phyloP scores from a whole-genome alignment of 2,888 invertebrate genomes.

The Lycaena phlaeas region DNA sequence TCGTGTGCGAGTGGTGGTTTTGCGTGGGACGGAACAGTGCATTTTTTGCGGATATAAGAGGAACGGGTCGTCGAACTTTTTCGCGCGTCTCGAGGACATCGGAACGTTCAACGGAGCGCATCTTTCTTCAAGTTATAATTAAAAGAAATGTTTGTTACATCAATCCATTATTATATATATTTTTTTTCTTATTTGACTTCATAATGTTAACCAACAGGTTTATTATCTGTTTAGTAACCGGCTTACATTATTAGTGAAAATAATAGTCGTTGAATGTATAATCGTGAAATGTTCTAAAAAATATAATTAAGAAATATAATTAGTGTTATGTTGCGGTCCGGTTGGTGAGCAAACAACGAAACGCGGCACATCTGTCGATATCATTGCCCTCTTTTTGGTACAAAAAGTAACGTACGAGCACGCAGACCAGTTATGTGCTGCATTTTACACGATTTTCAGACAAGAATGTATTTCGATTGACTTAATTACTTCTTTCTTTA shows the following conservation, averaged over 20 bases:
- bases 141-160: slow-evolving; percentile 3
- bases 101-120: slow-evolving; percentile 54
- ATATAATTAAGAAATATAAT: slow-evolving; percentile 11
- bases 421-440: slow-evolving; percentile 6
- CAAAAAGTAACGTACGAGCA: slow-evolving; percentile 3
- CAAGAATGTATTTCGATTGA: slow-evolving; percentile 10
- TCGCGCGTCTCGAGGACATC: slow-evolving; percentile 50
- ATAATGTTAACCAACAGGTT: background rate
- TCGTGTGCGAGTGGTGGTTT: slow-evolving; percentile 56
- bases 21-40: slow-evolving; percentile 67
- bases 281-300: slow-evolving; percentile 2
- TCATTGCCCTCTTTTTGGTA: slow-evolving; percentile 36
- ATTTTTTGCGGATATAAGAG: slow-evolving; percentile 67
- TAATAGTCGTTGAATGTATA: slow-evolving; percentile 2
- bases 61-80: slow-evolving; percentile 55
- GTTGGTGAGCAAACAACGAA: slow-evolving; percentile 2
- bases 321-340: background rate
- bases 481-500: slow-evolving; percentile 13
- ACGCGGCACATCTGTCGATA: slow-evolving; percentile 38
- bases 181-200: background rate
- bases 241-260: background rate
- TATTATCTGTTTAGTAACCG: background rate
- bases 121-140: slow-evolving; percentile 3
- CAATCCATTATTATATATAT: background rate
- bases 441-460: slow-evolving; percentile 8